Evolutionary conservation across 1,140 invertebrate species (phyloP).

Genomic region (Oreohelix idahoensis): DNA sequence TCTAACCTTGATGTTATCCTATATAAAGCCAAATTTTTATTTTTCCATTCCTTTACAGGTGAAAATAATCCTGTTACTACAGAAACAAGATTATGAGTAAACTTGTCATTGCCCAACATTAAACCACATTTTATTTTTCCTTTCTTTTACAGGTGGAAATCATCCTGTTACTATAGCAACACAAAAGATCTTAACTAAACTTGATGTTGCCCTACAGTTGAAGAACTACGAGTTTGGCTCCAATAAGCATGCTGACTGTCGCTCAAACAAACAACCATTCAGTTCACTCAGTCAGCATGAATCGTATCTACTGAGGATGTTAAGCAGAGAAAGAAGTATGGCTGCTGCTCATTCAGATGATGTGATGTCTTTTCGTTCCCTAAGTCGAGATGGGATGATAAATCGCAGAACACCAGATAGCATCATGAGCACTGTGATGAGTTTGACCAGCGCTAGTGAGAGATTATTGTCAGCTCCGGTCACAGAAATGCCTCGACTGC

Average conservation of each 20-base stretch:
- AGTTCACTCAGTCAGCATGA: constrained; percentile 59
- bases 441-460: constrained; percentile 26
- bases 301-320: constrained; percentile 53
- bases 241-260: constrained; percentile 46
- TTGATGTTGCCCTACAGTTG: constrained; percentile 55
- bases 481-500: neutral
- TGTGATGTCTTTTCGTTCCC: neutral
- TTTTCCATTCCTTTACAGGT: no score
- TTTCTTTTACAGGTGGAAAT: constrained; percentile 52
- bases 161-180: constrained; percentile 56
- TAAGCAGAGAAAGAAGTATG: neutral
- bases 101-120: no score
- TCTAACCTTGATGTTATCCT: no score
- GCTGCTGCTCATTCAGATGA: neutral
- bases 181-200: constrained; percentile 50
- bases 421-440: neutral
- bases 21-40: no score
- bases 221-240: constrained; percentile 59
- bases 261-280: constrained; percentile 51
- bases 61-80: no score
- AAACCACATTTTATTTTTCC: neutral
- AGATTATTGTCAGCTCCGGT: constrained; percentile 10
- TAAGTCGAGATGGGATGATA: constrained; percentile 4
- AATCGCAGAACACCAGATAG: neutral
- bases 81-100: no score